Conservation (phyloP, 1,140 invertebrate species). For the Zaprionus inermis region DNA sequence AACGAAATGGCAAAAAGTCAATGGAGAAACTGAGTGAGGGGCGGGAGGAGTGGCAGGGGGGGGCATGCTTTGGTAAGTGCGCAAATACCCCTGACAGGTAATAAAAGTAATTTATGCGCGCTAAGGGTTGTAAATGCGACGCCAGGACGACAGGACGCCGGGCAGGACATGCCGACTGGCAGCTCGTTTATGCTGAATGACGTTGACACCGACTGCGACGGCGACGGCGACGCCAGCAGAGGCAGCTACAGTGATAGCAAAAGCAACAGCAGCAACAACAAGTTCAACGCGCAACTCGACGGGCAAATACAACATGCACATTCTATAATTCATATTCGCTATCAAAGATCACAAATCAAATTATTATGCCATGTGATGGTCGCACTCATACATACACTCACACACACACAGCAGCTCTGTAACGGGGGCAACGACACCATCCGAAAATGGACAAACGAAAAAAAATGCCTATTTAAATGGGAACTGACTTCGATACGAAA, state of each 20-base stretch:
- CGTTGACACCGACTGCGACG: conserved; percentile 63
- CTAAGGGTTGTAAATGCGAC: conserved; percentile 79
- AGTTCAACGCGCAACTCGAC: background rate
- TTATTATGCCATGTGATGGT: conserved; percentile 79
- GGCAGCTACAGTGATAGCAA: background rate
- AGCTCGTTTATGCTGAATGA: conserved; percentile 76
- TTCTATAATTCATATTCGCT: conserved; percentile 80
- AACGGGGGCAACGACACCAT: conserved; percentile 29
- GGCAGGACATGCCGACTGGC: conserved; percentile 43
- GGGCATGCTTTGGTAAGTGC: conserved; percentile 22
- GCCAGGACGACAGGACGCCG: conserved; percentile 51
- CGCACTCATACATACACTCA: conserved; percentile 35
- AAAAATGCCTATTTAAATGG: conserved; percentile 17
- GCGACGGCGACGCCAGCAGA: conserved; percentile 27
- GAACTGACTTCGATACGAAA: too few relatives aligned
- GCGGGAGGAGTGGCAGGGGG: background rate
- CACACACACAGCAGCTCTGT: conserved; percentile 1
- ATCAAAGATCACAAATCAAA: conserved; percentile 84
- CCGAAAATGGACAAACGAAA: conserved; percentile 25
- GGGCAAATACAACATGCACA: conserved; percentile 41
- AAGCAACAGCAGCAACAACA: conserved; percentile 23
- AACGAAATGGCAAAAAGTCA: conserved; percentile 65
- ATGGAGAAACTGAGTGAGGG: background rate
- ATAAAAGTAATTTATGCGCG: conserved; percentile 83
- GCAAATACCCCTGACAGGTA: conserved; percentile 83